These are phyloP conservation scores for Mercenaria mercenaria DNA, from an alignment of 1,140 invertebrate species.

Conservation along the genomic window DNA sequence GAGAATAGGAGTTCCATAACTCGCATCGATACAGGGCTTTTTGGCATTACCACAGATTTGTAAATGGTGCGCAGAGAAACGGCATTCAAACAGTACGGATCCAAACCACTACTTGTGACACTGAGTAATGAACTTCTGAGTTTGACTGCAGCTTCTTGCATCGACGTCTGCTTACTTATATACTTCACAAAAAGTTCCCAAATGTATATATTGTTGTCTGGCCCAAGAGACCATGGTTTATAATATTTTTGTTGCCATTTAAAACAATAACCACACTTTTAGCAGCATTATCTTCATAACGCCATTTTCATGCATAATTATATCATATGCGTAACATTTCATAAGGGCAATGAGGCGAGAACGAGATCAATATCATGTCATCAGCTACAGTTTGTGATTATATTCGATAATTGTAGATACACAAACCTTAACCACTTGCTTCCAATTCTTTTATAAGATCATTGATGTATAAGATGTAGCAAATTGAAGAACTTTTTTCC, in stretches of 20 bases:
- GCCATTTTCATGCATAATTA: too few relatives aligned
- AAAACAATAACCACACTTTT: too few relatives aligned
- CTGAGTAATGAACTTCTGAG: too few relatives aligned
- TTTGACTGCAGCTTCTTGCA: too few relatives aligned
- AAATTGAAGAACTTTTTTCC: slow-evolving; percentile 14
- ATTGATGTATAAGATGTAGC: not conserved
- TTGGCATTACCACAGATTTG: not conserved
- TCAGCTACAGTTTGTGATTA: slow-evolving; percentile 5
- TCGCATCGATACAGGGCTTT: slow-evolving; percentile 25
- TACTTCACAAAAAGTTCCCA: not conserved
- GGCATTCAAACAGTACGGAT: too few relatives aligned
- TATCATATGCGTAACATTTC: too few relatives aligned
- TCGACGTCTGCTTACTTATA: not conserved
- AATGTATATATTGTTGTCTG: not conserved
- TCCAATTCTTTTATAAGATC: slow-evolving; percentile 11
- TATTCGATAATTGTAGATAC: not conserved
- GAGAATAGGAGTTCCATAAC: too few relatives aligned
- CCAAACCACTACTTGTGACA: too few relatives aligned
- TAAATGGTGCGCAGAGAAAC: too few relatives aligned
- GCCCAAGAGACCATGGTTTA: not conserved
- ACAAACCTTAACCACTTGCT: not conserved
- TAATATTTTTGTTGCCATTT: not conserved
- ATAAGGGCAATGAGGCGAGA: not conserved
- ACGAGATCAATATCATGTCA: slow-evolving; percentile 9
- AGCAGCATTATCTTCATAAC: not conserved